Conservation (phyloP, 2,888 invertebrate species). For the Pandemis heparana region DNA sequence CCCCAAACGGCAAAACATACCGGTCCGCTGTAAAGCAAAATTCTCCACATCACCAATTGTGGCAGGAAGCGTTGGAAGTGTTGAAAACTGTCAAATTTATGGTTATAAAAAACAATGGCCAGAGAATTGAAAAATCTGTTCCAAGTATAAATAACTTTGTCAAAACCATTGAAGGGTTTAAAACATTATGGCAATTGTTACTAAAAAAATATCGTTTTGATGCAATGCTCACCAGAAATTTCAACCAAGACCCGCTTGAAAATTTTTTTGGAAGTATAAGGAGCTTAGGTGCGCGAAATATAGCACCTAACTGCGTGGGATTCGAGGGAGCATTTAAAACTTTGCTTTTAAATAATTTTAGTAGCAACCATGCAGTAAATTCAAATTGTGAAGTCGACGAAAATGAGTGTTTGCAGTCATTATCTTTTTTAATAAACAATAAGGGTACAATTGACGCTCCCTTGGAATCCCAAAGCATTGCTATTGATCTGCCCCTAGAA, state of each 20-base stretch:
- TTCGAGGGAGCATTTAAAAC: slow-evolving; percentile 44
- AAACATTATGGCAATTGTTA: slow-evolving; percentile 16
- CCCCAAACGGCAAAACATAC: slow-evolving; percentile 1
- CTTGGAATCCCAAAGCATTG: neutral
- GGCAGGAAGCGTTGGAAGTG: slow-evolving; percentile 7
- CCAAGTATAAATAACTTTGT: slow-evolving; percentile 16
- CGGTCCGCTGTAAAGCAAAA: neutral
- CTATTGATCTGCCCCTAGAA: slow-evolving; percentile 1
- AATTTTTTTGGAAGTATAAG: slow-evolving; percentile 44
- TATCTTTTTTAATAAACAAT: slow-evolving; percentile 20
- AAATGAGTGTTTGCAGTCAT: slow-evolving; percentile 8
- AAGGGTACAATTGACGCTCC: neutral
- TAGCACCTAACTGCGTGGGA: slow-evolving; percentile 34
- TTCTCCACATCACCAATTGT: slow-evolving; percentile 15
- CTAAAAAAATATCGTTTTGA: slow-evolving; percentile 21
- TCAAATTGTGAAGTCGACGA: slow-evolving; percentile 22
- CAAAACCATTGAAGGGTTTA: slow-evolving; percentile 16
- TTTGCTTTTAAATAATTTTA: slow-evolving; percentile 42
- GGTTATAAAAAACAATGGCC: neutral
- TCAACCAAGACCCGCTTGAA: slow-evolving; percentile 44
- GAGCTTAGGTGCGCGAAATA: slow-evolving; percentile 41
- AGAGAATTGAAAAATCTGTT: slow-evolving; percentile 6
- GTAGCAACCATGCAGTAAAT: slow-evolving; percentile 9
- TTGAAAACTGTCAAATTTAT: slow-evolving; percentile 9
- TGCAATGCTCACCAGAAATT: slow-evolving; percentile 41